Evolutionary conservation across 1,140 invertebrate genomes (phyloP), one percentile per base, ranked within the genome.

Genomic region (Leptopilina boulardi): DNA sequence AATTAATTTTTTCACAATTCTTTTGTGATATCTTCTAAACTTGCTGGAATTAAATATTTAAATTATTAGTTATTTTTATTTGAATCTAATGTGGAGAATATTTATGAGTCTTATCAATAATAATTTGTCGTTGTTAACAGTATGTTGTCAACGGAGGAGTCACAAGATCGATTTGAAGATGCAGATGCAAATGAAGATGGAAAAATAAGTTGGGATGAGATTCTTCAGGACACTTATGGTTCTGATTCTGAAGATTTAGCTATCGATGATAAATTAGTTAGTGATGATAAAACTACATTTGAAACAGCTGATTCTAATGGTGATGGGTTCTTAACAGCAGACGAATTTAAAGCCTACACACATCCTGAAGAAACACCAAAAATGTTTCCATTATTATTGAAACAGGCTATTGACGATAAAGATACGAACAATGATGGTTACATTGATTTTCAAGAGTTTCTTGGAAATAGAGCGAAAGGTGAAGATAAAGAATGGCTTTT

Each of bases 351-450:
- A 83, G 93, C 95, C 9, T 99, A 99, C 87, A 95, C 96, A 47
- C 97, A 98, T 91, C 98, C 98, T 0, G 98, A 99, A 91, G 98
- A 99, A 89, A 95, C 96, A 90, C 94, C 94, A 47, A 93, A 94
- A 84, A 99, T 99, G 98, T 93, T 97, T 83, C 93, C 95, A 23
- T 91, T 96, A 72, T 93, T 99, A 78, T 89, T 99, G 73, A 92
- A 96, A 84, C 96, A 97, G 88, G 96, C 96, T 0, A 90, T 99
- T 75, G 89, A 93, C 2, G 96, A 98, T 75, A 97, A 97, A 89
- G 98, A 99, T 90, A 91, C 82, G 34, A 94, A 99, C 89, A 92
- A 93, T 34, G 97, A 99, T 92, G 96, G 96, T 1, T 91, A 89
- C 77, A 94, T 98, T 56, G 94, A 93, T 91, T 97, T 77, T 9